Evolutionary conservation across 2,888 invertebrate species (phyloP).

Genomic region (Spisula solida): DNA sequence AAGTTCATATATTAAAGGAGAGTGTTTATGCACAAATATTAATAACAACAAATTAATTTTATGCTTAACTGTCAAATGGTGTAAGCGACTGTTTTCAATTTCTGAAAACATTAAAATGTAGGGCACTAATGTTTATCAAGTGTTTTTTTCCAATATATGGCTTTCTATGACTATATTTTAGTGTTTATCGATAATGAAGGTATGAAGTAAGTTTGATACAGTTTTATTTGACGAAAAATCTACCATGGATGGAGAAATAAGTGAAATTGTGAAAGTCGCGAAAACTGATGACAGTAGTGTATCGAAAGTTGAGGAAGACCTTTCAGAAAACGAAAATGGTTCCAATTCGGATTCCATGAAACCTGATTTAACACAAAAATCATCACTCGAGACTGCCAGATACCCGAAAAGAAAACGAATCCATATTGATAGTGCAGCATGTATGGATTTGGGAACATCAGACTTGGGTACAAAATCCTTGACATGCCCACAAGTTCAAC

Average conservation of each 20-base stretch:
- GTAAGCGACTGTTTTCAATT: constrained; percentile 35
- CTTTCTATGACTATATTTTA: not conserved
- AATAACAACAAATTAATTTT: not conserved
- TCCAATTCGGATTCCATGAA: not conserved
- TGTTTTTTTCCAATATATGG: not conserved
- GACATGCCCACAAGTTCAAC: not conserved
- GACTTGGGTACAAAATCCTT: constrained; percentile 14
- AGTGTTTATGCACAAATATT: no score
- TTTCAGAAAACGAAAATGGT: not conserved
- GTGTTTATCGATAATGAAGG: not conserved
- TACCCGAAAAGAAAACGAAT: constrained; percentile 30
- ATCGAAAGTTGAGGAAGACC: not conserved
- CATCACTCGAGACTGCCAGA: not conserved
- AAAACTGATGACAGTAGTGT: constrained; percentile 2
- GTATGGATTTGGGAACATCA: constrained; percentile 3
- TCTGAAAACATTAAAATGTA: not conserved
- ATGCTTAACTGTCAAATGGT: not conserved
- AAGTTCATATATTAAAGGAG: no score
- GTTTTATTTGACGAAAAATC: not conserved
- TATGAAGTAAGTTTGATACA: not conserved
- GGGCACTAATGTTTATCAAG: not conserved
- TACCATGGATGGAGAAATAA: not conserved
- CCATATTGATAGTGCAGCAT: constrained; percentile 33
- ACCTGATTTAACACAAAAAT: not conserved
- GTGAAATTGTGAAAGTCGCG: not conserved